Evolutionary conservation across 1,140 invertebrate species (phyloP), one percentile per base, ranked within the genome.

Genomic region (Trachelipus rathkii): DNA sequence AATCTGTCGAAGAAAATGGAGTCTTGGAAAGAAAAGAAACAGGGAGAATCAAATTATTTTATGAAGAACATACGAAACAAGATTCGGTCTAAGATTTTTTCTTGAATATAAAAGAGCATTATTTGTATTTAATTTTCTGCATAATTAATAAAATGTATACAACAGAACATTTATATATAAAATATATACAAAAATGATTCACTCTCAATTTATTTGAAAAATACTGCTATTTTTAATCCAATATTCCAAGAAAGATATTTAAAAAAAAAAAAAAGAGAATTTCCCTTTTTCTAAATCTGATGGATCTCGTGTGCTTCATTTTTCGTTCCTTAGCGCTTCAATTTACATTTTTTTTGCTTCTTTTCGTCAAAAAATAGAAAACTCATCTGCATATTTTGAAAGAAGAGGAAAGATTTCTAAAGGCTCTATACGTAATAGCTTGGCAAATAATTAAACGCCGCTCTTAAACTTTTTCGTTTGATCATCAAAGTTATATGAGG

Each of bases 401-500:
- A 60, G 50, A 60, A 60, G 50, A 60, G 1, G 50, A 60, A 60
- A 60, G 50, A 60, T 60, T 60, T 60, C 11, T 60, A 60, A 60
- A 60, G 50, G 50, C 50, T 19, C 50, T 60, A 33, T 33, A 75
- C 77, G 66, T 76, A 74, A 78, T 78, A 76, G 73, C 74, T 71
- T 72, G 45, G 74, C 77, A 78, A 78, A 78, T 78, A 78, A 78
- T 78, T 78, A 78, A 78, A 78, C 74, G 74, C 77, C 74, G 77
- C 77, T 75, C 74, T 73, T 74, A 73, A 78, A 78, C 77, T 78
- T 78, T 78, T 78, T 71, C 77, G 72, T 78, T 78, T 78, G 77
- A 78, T 78, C 70, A 78, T 78, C 77, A 78, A 78, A 78, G 77
- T 78, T 78, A 78, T 78, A 78, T 78, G 77, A 78, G 77, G 75